phyloP scores from a whole-genome alignment of 2,797 vertebrate species.

The Neostethus bicornis region DNA sequence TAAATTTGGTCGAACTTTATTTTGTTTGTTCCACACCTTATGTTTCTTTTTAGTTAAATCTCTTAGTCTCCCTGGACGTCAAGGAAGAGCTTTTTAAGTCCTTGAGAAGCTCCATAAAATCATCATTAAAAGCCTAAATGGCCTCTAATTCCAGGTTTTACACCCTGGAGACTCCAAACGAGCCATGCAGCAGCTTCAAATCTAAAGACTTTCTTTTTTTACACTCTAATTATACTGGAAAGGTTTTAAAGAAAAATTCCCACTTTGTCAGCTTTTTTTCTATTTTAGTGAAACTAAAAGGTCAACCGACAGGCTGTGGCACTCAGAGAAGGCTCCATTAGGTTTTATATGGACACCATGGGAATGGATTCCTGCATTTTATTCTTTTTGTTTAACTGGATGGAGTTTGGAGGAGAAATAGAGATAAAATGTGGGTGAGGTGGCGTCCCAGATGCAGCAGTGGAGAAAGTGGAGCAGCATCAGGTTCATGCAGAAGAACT shows the following conservation, averaged over 20 bases:
- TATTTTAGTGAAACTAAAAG: constrained; percentile 8
- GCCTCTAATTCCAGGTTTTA: not conserved
- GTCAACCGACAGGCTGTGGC: not conserved
- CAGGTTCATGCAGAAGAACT: constrained; percentile 34
- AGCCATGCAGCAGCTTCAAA: not conserved
- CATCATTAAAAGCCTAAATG: not conserved
- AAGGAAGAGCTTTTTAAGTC: not conserved
- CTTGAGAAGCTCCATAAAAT: not conserved
- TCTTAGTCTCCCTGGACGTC: not conserved
- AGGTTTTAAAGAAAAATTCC: not conserved
- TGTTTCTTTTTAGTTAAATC: too few species aligned
- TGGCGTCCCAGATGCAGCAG: constrained; percentile 41
- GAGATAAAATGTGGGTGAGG: constrained; percentile 1
- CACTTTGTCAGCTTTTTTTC: not conserved
- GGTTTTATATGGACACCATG: not conserved
- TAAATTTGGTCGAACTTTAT: too few species aligned
- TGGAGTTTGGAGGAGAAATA: not conserved
- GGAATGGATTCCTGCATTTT: constrained; percentile 1
- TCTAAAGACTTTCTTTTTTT: not conserved
- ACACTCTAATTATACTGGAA: constrained; percentile 2
- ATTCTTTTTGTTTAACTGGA: not conserved
- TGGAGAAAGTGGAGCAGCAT: constrained; percentile 40
- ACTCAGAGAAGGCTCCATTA: not conserved
- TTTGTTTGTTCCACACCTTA: too few species aligned
- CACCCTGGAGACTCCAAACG: not conserved